Percentiles rank a stretch among this genome's conserved stretches.
These are phyloP conservation scores for Altica lythri DNA, from an alignment of 2,888 invertebrate species.

Conservation along the genomic window DNA sequence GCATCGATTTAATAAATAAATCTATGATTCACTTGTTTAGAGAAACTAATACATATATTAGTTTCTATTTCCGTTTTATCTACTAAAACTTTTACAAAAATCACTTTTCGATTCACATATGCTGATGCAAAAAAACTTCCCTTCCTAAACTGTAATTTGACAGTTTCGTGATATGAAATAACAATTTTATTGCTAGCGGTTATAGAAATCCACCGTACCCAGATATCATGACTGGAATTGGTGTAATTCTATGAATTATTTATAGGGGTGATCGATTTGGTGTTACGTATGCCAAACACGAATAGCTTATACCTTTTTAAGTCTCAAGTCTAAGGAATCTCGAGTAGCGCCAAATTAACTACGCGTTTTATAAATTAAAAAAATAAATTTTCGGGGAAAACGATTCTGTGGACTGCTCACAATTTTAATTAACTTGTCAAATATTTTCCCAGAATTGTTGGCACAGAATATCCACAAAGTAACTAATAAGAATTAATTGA, in stretches of 20 bases:
- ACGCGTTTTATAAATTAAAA: not conserved
- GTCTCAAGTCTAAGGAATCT: not conserved
- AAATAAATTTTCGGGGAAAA: too few species aligned
- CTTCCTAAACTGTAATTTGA: slow-evolving; percentile 5
- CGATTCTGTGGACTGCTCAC: too few species aligned
- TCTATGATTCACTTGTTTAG: too few species aligned
- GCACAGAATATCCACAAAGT: too few species aligned
- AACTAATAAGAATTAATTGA: too few species aligned
- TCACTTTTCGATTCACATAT: not conserved
- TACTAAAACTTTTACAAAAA: not conserved
- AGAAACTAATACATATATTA: too few species aligned
- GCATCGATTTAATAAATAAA: too few species aligned
- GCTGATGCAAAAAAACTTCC: not conserved
- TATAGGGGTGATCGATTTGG: slow-evolving; percentile 30
- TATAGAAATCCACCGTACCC: slow-evolving; percentile 17
- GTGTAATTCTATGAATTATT: slow-evolving; percentile 32
- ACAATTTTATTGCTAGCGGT: slow-evolving; percentile 18
- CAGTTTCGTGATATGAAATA: slow-evolving; percentile 19
- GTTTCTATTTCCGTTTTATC: not conserved
- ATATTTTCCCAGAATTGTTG: too few species aligned
- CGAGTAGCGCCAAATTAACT: not conserved
- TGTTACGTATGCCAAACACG: slow-evolving; percentile 23
- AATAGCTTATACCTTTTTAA: slow-evolving; percentile 16
- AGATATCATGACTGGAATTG: slow-evolving; percentile 26
- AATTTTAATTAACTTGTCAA: too few species aligned